Conservation (phyloP, 1,140 invertebrate species). For the Drosophila nigrodunni region DNA sequence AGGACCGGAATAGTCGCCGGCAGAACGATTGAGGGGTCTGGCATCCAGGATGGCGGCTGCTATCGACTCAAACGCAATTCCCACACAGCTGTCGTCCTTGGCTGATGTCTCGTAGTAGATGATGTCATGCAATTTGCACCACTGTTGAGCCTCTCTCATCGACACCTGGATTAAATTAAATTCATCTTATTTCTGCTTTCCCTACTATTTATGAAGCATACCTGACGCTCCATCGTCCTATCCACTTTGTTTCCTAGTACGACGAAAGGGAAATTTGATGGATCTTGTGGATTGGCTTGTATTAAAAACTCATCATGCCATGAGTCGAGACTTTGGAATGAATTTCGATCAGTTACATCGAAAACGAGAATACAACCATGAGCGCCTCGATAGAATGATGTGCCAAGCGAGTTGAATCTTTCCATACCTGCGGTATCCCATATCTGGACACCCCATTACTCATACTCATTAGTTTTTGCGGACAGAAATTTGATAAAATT, state of each 20-base stretch:
- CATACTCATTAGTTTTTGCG: background rate
- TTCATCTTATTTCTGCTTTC: background rate
- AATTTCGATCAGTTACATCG: constrained; percentile 98
- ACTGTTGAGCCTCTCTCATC: constrained; percentile 96
- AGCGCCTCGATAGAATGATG: constrained; percentile 99
- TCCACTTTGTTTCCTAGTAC: constrained; percentile 99
- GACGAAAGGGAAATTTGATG: constrained; percentile 99
- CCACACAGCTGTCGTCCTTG: constrained; percentile 98
- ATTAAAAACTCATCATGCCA: constrained; percentile 99
- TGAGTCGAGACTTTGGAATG: constrained; percentile 98
- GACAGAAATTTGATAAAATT: background rate
- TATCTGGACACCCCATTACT: constrained; percentile 88
- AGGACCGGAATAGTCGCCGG: background rate
- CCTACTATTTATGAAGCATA: constrained; percentile 84
- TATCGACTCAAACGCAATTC: constrained; percentile 98
- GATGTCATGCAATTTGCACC: constrained; percentile 98
- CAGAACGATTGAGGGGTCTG: background rate
- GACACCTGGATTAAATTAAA: constrained; percentile 88
- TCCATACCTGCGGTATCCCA: constrained; percentile 99
- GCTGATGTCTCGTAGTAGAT: constrained; percentile 90
- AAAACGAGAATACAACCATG: constrained; percentile 99
- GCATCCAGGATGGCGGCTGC: constrained; percentile 70
- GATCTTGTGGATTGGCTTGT: constrained; percentile 97
- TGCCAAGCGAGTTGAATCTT: constrained; percentile 97
- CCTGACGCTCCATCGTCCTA: constrained; percentile 94